Evolutionary conservation across 2,113 vertebrate genomes (phyloP).

Genomic region (Taxidea taxus): DNA sequence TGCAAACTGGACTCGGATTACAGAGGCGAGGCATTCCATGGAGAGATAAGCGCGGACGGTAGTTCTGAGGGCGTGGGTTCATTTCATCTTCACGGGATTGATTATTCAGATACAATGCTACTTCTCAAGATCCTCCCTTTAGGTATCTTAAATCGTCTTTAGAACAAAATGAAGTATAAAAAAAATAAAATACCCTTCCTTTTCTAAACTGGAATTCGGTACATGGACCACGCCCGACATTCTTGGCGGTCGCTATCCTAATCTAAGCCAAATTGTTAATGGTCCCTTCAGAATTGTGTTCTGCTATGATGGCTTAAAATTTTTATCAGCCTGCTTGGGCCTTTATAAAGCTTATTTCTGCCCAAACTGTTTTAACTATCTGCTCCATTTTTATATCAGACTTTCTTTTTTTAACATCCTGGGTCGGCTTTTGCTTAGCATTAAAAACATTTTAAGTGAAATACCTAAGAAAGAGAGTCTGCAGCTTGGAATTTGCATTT

Average conservation of each 20-base stretch:
- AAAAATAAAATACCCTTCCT: neutral
- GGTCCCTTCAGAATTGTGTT: slow-evolving; percentile 20
- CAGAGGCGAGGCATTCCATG: neutral
- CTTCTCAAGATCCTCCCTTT: neutral
- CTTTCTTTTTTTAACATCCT: slow-evolving; percentile 64
- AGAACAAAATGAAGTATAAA: slow-evolving; percentile 9
- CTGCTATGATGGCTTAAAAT: neutral
- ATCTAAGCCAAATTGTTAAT: slow-evolving; percentile 55
- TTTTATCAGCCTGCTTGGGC: slow-evolving; percentile 7
- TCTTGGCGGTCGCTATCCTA: slow-evolving; percentile 27
- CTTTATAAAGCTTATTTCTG: slow-evolving; percentile 48
- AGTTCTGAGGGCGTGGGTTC: neutral
- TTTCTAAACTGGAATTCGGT: slow-evolving; percentile 34
- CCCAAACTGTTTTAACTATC: slow-evolving; percentile 60
- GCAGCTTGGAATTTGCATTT: slow-evolving; percentile 69
- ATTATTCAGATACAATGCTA: neutral
- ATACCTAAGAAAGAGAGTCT: slow-evolving; percentile 57
- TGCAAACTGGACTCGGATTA: neutral
- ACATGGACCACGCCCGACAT: slow-evolving; percentile 41
- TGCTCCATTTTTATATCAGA: slow-evolving; percentile 63
- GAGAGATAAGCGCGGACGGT: neutral
- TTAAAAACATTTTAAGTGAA: slow-evolving; percentile 55
- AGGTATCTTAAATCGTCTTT: neutral
- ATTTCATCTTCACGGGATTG: neutral
- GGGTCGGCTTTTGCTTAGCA: slow-evolving; percentile 61